These are phyloP conservation scores for Sebastes schlegelii DNA, from an alignment of 2,113 vertebrate genomes.

Conservation along the genomic window DNA sequence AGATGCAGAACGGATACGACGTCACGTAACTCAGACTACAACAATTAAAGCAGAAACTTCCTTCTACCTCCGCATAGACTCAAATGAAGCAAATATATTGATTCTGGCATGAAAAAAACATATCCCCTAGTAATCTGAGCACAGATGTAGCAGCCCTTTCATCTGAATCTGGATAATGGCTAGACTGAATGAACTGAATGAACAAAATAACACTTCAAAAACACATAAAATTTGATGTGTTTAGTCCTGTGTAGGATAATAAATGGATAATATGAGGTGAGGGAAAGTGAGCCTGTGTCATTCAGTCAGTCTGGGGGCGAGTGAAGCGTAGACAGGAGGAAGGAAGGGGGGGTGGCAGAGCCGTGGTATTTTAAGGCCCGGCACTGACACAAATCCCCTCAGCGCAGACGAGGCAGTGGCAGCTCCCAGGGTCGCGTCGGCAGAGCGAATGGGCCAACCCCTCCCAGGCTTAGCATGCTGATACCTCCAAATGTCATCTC, in stretches of 20 bases:
- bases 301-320: slow-evolving; percentile 58
- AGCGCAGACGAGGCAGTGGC: slow-evolving; percentile 73
- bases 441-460: slow-evolving; percentile 71
- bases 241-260: not conserved
- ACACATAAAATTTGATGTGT: not conserved
- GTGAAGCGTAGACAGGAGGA: slow-evolving; percentile 57
- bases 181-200: slow-evolving; percentile 16
- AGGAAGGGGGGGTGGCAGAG: slow-evolving; percentile 5
- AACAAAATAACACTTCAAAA: slow-evolving; percentile 11
- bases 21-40: too few species aligned
- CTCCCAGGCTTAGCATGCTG: slow-evolving; percentile 79
- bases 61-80: too few species aligned
- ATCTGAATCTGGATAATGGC: slow-evolving; percentile 20
- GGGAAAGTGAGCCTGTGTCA: slow-evolving; percentile 53
- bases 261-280: slow-evolving; percentile 24
- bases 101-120: too few species aligned
- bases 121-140: slow-evolving; percentile 39
- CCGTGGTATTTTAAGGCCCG: slow-evolving; percentile 79
- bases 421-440: slow-evolving; percentile 76
- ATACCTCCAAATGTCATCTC: slow-evolving; percentile 85
- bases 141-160: slow-evolving; percentile 33
- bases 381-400: slow-evolving; percentile 80
- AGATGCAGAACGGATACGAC: too few species aligned
- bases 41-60: too few species aligned
- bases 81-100: too few species aligned